These are phyloP conservation scores for Calyptomena viridis DNA, from an alignment of 2,113 vertebrate species.

Conservation along the genomic window DNA sequence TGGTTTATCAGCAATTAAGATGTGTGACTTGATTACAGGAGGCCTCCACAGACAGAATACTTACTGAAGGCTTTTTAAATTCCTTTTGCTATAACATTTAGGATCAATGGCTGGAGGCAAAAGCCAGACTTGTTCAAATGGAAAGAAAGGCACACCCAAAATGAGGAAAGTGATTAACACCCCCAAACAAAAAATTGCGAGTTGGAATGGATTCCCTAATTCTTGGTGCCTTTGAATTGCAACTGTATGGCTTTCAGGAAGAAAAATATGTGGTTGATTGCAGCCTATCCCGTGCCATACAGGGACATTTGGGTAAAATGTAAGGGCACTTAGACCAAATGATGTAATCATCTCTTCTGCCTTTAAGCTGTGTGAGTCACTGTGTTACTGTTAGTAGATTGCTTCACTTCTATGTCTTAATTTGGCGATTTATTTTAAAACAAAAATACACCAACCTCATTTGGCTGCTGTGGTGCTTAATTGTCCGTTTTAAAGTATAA, in stretches of 20 bases:
- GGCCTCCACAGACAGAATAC: background rate
- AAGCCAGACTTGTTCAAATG: background rate
- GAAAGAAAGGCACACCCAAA: background rate
- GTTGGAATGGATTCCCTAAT: background rate
- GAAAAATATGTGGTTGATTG: background rate
- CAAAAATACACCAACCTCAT: background rate
- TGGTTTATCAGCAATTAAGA: background rate
- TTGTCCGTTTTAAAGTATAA: background rate
- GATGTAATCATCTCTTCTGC: background rate
- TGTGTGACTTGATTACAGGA: background rate
- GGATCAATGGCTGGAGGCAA: background rate
- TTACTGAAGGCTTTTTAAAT: background rate
- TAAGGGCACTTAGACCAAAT: background rate
- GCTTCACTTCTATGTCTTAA: background rate
- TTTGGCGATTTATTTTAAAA: slow-evolving; percentile 33
- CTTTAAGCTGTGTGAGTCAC: slow-evolving; percentile 4
- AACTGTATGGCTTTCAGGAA: background rate
- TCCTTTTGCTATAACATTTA: background rate
- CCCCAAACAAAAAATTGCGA: background rate
- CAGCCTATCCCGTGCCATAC: background rate
- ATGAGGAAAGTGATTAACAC: background rate
- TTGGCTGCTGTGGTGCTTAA: background rate
- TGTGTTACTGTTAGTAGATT: background rate
- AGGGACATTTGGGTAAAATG: background rate
- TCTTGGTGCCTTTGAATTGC: background rate